phyloP scores from a whole-genome alignment of 2,113 vertebrate genomes.

The Myxocyprinus asiaticus region DNA sequence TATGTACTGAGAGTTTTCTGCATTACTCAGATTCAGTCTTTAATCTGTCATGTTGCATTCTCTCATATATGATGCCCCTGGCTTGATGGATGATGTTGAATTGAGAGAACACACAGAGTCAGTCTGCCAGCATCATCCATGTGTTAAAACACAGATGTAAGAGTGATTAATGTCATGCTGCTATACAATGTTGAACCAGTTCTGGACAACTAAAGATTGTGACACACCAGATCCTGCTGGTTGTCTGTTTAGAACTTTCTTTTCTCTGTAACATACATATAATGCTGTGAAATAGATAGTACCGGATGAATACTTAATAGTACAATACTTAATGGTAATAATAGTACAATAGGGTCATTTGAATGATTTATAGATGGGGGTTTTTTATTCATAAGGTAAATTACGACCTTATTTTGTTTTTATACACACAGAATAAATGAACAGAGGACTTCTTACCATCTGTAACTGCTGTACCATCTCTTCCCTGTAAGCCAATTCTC shows the following conservation, averaged over 20 bases:
- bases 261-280: background rate
- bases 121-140: constrained; percentile 61
- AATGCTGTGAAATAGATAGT: background rate
- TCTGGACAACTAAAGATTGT: constrained; percentile 67
- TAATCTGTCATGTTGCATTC: constrained; percentile 30
- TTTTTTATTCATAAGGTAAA: constrained; percentile 8
- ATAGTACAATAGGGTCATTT: no score
- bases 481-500: constrained; percentile 95
- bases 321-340: no score
- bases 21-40: constrained; percentile 5
- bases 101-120: constrained; percentile 60
- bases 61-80: constrained; percentile 4
- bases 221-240: constrained; percentile 5
- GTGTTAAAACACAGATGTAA: constrained; percentile 54
- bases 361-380: background rate
- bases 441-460: constrained; percentile 77
- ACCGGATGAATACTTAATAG: no score
- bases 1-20: background rate
- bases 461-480: constrained; percentile 99
- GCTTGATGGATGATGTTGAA: constrained; percentile 41
- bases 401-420: background rate
- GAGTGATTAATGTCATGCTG: constrained; percentile 66
- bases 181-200: constrained; percentile 55
- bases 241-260: background rate
- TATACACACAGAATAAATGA: background rate